Percentiles rank a stretch among this genome's conserved stretches.
Conservation (phyloP, 2,797 vertebrate species). For the Antrozous pallidus region DNA sequence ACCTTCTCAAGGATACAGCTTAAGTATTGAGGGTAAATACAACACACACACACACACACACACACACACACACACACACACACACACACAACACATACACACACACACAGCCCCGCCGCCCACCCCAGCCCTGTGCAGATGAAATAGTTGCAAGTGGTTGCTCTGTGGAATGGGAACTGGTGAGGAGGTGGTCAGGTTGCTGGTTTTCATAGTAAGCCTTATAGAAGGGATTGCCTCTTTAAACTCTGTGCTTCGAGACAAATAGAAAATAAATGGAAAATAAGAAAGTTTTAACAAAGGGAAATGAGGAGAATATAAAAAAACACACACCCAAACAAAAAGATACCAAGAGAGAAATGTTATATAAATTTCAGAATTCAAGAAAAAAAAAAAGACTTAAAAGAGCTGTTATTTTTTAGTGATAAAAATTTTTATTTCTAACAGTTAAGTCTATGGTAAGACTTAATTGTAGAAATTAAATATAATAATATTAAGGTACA, state of each 20-base stretch:
- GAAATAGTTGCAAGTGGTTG: background rate
- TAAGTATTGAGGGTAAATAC: background rate
- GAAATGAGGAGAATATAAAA: background rate
- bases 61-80: background rate
- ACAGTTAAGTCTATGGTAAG: background rate
- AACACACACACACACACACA: no score
- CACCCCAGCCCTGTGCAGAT: fast-evolving
- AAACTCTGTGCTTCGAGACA: background rate
- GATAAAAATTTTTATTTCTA: background rate
- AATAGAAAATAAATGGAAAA: background rate
- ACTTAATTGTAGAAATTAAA: conserved; percentile 26
- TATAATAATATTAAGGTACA: background rate
- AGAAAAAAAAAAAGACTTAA: background rate
- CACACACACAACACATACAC: no score
- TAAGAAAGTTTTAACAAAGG: background rate
- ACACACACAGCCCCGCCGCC: background rate
- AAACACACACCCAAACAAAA: background rate
- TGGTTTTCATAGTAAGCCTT: background rate
- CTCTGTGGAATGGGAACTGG: background rate
- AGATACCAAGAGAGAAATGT: background rate
- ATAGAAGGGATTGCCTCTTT: background rate
- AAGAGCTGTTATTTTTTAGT: background rate
- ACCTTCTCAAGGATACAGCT: background rate
- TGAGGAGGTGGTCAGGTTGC: background rate
- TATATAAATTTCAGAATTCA: background rate